A percentile compares a stretch with the other conserved stretches of the same genome.
phyloP scores from a whole-genome alignment of 2,113 vertebrate species.

The Python bivittatus region DNA sequence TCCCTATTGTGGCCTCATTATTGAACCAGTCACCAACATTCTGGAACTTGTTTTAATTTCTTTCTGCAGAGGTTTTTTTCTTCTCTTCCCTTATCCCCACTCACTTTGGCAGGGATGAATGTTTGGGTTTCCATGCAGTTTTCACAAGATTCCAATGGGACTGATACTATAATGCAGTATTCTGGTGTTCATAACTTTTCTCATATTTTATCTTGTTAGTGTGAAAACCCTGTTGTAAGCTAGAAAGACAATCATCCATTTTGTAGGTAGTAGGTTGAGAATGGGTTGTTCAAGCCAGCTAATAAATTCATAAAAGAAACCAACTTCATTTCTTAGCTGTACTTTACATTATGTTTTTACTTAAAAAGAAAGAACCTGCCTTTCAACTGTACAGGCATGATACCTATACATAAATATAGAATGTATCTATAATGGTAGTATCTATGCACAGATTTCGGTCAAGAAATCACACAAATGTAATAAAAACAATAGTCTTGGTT shows the following conservation, averaged over 20 bases:
- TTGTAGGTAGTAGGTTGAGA: background rate
- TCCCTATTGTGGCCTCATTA: constrained; percentile 51
- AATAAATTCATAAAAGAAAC: background rate
- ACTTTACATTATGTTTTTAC: background rate
- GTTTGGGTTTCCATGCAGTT: constrained; percentile 28
- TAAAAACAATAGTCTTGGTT: background rate
- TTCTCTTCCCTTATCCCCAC: background rate
- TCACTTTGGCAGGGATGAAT: background rate
- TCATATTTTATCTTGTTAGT: background rate
- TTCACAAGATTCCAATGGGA: constrained; percentile 15
- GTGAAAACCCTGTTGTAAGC: background rate
- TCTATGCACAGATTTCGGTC: background rate
- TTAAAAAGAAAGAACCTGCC: background rate
- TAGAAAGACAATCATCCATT: background rate
- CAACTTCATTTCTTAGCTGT: background rate
- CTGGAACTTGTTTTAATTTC: constrained; percentile 30
- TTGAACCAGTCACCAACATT: constrained; percentile 54
- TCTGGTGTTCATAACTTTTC: background rate
- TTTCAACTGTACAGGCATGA: background rate
- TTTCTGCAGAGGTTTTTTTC: constrained; percentile 47
- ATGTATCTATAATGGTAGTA: background rate
- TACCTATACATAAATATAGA: background rate
- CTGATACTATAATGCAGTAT: background rate
- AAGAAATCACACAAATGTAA: background rate
- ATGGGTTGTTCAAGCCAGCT: background rate